Percentiles rank a stretch among this genome's conserved stretches.
Evolutionary conservation across 1,140 invertebrate genomes (phyloP).

Genomic region (Conus ventricosus): DNA sequence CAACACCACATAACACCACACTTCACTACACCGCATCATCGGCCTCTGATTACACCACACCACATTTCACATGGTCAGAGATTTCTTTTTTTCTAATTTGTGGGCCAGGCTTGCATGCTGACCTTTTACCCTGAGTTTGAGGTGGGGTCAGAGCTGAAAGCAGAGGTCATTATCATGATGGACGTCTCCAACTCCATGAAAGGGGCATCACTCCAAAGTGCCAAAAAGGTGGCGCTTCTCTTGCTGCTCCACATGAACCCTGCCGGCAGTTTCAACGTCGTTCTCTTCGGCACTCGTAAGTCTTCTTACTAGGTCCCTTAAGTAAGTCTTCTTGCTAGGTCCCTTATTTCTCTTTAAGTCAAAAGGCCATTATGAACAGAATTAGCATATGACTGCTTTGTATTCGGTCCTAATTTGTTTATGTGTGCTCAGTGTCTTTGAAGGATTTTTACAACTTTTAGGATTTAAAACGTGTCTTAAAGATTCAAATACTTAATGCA

Average conservation of each 20-base stretch:
- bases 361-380: no score
- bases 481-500: no score
- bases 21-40: no score
- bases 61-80: no score
- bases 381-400: no score
- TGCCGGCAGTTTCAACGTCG: conserved; percentile 64
- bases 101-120: conserved; percentile 72
- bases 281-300: conserved; percentile 71
- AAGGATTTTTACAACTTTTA: no score
- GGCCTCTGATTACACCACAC: no score
- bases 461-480: no score
- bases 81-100: neutral
- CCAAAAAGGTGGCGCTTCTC: conserved; percentile 66
- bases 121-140: conserved; percentile 75
- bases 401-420: no score
- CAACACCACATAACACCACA: no score
- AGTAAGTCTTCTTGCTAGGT: conserved; percentile 47
- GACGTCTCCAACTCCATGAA: conserved; percentile 73
- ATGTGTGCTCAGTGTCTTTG: no score
- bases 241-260: conserved; percentile 54
- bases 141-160: conserved; percentile 47
- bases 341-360: neutral
- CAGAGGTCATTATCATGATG: conserved; percentile 65
- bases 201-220: conserved; percentile 56
- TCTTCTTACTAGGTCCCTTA: neutral